Base-by-base conservation (phyloP, 1,140 invertebrate genomes). In the Drosophila carrolli region DNA sequence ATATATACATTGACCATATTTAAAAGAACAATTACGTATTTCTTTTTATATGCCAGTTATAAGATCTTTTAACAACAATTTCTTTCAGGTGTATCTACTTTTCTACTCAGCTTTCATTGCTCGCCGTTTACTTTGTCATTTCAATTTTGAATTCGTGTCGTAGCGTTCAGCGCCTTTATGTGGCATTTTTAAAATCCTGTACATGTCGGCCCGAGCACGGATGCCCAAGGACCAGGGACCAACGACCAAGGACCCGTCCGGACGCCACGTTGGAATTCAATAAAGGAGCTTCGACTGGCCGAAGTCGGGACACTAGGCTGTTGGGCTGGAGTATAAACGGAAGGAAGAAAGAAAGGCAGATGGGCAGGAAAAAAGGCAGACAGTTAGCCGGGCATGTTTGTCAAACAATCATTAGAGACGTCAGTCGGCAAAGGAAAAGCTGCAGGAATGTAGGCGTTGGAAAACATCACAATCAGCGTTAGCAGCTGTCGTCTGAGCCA, bases 371-470 rank as follows among this genome's bases (percentile, higher is more conserved):
- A 60, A 48, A 48, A 67, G 62, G 59, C 68, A 51, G 54, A 62
- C 47, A 32, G 46, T 75, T 66, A 62, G 56, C 57, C 43, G 46
- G 60, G 40, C 65, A 82, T 85, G 82, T 85, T 85, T 82, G 82
- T 78, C 82, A 85, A 85, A 85, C 82, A 85, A 85, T 88, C 83
- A 88, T 85, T 85, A 85, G 78, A 88, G 82, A 81, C 78, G 79
- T 81, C 78, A 82, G 60, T 59, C 55, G 63, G 16, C 38, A 40
- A 27, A 65, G 44, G 35, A 50, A 48, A 8, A 44, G 27, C n/a
- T 61, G 32, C 32, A 65, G 53, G 47, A 55, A 78, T 47, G 56
- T 60, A 56, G 72, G 72, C 77, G 61, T 60, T 73, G 57, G 53
- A 57, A 75, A 71, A 81, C 71, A 86, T 86, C 81, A 78, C 74